Evolutionary conservation across 37 sponge, comb jelly and placozoan genomes (phyloP), one percentile per base, ranked within the genome.

Genomic region (Geodia barretti): DNA sequence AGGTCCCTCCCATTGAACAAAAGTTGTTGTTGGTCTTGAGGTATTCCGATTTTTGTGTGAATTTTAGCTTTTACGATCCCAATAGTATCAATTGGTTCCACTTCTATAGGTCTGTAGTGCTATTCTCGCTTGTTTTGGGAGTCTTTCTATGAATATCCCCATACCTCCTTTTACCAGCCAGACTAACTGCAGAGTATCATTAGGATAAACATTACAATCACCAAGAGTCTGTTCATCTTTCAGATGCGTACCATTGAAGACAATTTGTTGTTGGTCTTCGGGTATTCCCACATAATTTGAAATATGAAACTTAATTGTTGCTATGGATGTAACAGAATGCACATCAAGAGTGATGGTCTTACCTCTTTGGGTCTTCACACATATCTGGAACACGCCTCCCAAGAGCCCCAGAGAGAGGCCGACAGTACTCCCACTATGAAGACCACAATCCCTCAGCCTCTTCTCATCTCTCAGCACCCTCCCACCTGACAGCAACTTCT

Each of bases 61-160:
- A 47, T 47, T 47, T 14, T 47, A 17, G 54, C 7, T 14, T 47
- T 47, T 14, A 47, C 54, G n/a, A n/a, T 98, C 61, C 95, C 98
- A 81, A 98, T 95, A 11, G 96, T 88, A 77, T 98, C 98, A 64
- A 82, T 79, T 19, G 96, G 87, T 68, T 98, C 98, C 7, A 98
- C 98, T 39, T 98, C 98, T 23, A 98, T 90, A 40, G 98, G 93
- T 94, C 95, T 63, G 96, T 98, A 82, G 95, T 98, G 24, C 98
- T 96, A n/a, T n/a, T n/a, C 14, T 7, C 14, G 11, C 7, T 7
- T n/a, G n/a, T n/a, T n/a, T n/a, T n/a, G n/a, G n/a, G n/a, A n/a
- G n/a, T 17, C 11, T 47, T 14, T 23, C 19, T 7, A 47, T 14
- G 14, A 47, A 47, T 47, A 47, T 47, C 54, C 14, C 11, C 54